phyloP scores from a whole-genome alignment of 2,888 invertebrate species.

The Salticus scenicus region DNA sequence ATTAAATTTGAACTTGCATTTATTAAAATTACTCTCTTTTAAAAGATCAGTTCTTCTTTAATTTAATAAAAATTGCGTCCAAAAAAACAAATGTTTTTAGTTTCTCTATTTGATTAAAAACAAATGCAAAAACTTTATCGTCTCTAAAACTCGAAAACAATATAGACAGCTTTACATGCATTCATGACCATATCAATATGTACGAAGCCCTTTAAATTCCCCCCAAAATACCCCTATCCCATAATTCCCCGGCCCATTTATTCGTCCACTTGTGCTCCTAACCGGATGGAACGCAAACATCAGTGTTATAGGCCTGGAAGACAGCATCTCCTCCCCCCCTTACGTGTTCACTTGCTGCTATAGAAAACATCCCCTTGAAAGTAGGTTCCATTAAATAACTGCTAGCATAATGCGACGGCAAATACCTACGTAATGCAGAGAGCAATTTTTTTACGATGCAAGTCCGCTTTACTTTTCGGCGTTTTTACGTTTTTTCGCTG shows the following conservation, averaged over 20 bases:
- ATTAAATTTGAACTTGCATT: too few species aligned
- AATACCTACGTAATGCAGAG: constrained; percentile 63
- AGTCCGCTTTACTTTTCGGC: background rate
- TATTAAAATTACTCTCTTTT: too few species aligned
- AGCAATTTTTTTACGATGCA: background rate
- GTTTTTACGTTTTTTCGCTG: constrained; percentile 43
- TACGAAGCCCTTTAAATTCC: constrained; percentile 23
- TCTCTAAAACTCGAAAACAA: too few species aligned
- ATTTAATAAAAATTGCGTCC: too few species aligned
- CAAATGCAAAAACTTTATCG: too few species aligned
- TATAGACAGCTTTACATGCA: too few species aligned
- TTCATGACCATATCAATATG: constrained; percentile 35
- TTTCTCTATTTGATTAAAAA: too few species aligned
- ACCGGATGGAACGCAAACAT: constrained; percentile 67
- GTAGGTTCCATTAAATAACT: constrained; percentile 68
- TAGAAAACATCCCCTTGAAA: constrained; percentile 37
- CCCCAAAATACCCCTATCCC: constrained; percentile 50
- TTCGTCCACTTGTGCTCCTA: constrained; percentile 67
- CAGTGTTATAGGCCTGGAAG: constrained; percentile 64
- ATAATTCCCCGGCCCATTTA: constrained; percentile 58
- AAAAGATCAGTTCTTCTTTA: too few species aligned
- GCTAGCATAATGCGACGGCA: constrained; percentile 62
- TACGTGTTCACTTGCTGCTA: background rate
- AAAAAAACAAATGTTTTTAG: too few species aligned
- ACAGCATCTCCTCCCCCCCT: constrained; percentile 43